Percentiles rank a stretch among this genome's conserved stretches.
Conservation (phyloP, 2,113 vertebrate genomes). For the Cyanocitta stelleri region DNA sequence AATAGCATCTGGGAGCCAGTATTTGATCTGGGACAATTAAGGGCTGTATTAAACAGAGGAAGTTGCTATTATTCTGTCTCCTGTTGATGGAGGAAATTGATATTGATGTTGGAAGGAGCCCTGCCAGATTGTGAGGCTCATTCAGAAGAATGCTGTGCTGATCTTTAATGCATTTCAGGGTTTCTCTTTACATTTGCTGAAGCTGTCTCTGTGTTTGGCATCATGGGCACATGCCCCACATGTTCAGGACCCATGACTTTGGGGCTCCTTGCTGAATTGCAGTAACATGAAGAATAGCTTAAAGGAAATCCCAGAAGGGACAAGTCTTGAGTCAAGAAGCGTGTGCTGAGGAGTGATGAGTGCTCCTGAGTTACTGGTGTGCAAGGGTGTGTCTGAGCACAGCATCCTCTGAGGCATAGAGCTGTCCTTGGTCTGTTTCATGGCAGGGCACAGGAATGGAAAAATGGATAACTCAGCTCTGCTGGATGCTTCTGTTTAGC, state of each 20-base stretch:
- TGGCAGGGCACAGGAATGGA: neutral
- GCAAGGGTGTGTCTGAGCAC: neutral
- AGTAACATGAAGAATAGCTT: neutral
- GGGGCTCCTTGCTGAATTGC: accelerated
- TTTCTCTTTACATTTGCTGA: neutral
- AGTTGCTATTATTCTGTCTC: slow-evolving; percentile 18
- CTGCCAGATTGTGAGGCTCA: neutral
- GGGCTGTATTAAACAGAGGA: neutral
- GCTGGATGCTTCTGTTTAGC: neutral
- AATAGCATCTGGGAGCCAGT: neutral
- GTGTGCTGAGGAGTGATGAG: neutral
- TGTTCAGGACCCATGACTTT: neutral
- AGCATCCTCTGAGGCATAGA: neutral
- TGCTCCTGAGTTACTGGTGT: neutral
- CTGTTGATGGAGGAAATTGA: slow-evolving; percentile 22
- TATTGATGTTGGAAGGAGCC: slow-evolving; percentile 8
- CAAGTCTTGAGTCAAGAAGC: neutral
- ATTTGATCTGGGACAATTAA: slow-evolving; percentile 19
- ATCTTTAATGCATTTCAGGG: neutral
- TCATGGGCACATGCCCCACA: accelerated
- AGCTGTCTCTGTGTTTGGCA: neutral
- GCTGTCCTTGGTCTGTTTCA: neutral
- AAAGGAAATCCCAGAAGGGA: neutral
- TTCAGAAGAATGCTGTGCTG: neutral
- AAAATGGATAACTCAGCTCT: neutral